Evolutionary conservation across 2,888 invertebrate species (phyloP).

Genomic region (Idaea dimidiata): DNA sequence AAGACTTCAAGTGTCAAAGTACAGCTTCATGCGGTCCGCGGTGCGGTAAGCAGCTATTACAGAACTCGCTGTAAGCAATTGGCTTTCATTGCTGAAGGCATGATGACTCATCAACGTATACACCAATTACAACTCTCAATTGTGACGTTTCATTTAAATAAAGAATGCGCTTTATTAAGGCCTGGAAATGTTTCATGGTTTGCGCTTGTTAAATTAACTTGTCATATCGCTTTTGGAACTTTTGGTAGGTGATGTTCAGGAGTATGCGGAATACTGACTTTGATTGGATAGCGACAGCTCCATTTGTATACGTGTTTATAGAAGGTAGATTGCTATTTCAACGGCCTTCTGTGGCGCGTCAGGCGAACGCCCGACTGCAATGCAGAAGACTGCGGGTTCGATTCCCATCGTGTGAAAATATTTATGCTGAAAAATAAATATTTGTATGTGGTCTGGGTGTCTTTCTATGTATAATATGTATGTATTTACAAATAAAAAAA

Average conservation of each 20-base stretch:
- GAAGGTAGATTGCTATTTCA: too few relatives aligned
- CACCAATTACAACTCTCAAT: conserved; percentile 17
- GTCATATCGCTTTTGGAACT: background rate
- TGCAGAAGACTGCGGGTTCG: too few relatives aligned
- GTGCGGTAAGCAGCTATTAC: conserved; percentile 60
- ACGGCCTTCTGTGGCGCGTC: too few relatives aligned
- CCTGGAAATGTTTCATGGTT: conserved; percentile 9
- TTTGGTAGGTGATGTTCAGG: background rate
- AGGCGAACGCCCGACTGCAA: too few relatives aligned
- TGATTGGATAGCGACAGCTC: too few relatives aligned
- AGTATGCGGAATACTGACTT: too few relatives aligned
- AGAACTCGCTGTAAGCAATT: conserved; percentile 51
- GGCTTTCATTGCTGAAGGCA: conserved; percentile 38
- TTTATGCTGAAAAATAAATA: too few relatives aligned
- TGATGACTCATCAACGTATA: conserved; percentile 13
- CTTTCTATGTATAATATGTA: too few relatives aligned
- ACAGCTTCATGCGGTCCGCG: conserved; percentile 57
- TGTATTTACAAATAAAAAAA: too few relatives aligned
- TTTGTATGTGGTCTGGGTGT: too few relatives aligned
- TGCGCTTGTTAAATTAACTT: conserved; percentile 6
- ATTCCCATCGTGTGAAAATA: too few relatives aligned
- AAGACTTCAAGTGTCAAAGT: conserved; percentile 62
- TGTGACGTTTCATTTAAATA: conserved; percentile 17
- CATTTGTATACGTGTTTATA: too few relatives aligned
- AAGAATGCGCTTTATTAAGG: conserved; percentile 10